Percentiles rank a stretch among this genome's conserved stretches.
Conservation (phyloP, 2,888 invertebrate genomes). For the Resseliella maxima region DNA sequence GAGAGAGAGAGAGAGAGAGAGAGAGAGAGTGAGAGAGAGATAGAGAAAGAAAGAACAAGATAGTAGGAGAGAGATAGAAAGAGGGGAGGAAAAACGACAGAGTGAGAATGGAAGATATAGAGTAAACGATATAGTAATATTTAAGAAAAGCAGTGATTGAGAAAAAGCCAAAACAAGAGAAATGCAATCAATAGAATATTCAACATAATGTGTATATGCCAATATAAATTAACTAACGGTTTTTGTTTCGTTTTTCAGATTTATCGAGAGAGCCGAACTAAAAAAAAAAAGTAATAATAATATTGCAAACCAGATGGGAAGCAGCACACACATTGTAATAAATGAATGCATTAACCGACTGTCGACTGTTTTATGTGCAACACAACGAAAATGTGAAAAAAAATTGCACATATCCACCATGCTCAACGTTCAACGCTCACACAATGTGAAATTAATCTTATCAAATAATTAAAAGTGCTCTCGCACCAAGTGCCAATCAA, state of each 20-base stretch:
- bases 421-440: neutral
- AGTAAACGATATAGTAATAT: no score
- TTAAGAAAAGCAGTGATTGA: neutral
- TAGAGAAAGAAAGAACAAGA: no score
- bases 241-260: neutral
- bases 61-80: no score
- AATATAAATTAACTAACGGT: neutral
- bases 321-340: neutral
- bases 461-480: constrained; percentile 55
- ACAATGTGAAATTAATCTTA: constrained; percentile 54
- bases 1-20: no score
- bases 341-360: neutral
- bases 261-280: neutral
- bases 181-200: neutral
- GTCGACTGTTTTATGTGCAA: neutral
- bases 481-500: constrained; percentile 55
- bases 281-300: neutral
- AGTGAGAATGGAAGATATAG: no score
- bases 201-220: neutral
- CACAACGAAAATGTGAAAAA: no score
- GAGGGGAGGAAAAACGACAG: no score
- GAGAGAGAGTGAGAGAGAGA: no score
- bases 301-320: neutral
- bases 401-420: no score
- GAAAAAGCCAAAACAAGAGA: neutral